Conservation (phyloP, 2,888 invertebrate genomes). For the Melieria picta region DNA sequence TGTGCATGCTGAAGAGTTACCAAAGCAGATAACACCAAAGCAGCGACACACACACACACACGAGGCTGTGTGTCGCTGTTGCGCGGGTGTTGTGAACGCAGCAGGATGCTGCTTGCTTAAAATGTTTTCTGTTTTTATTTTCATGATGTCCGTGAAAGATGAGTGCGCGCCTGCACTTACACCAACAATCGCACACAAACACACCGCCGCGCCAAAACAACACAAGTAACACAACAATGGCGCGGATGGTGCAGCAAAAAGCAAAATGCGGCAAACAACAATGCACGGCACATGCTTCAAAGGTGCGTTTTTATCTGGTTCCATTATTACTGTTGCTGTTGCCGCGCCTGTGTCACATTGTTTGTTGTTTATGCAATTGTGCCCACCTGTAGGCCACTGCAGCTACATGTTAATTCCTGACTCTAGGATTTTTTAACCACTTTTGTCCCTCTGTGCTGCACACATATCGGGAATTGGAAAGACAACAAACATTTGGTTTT, state of each 20-base stretch:
- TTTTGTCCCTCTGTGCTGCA: no score
- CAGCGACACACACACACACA: background rate
- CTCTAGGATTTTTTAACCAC: no score
- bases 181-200: no score
- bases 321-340: background rate
- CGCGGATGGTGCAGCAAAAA: background rate
- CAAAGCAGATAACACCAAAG: no score
- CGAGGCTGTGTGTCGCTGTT: background rate
- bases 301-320: no score
- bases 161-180: no score
- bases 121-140: background rate
- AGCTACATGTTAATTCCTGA: constrained; percentile 21
- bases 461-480: no score
- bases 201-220: background rate
- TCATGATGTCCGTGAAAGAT: background rate
- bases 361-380: constrained; percentile 19
- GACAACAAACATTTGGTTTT: no score
- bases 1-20: no score
- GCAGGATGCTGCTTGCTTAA: background rate
- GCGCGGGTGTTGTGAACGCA: constrained; percentile 3
- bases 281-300: background rate
- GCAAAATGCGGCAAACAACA: background rate
- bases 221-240: background rate
- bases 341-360: constrained; percentile 5
- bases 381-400: constrained; percentile 25